Conservation (phyloP, 2,113 vertebrate species). For the Centropristis striata region DNA sequence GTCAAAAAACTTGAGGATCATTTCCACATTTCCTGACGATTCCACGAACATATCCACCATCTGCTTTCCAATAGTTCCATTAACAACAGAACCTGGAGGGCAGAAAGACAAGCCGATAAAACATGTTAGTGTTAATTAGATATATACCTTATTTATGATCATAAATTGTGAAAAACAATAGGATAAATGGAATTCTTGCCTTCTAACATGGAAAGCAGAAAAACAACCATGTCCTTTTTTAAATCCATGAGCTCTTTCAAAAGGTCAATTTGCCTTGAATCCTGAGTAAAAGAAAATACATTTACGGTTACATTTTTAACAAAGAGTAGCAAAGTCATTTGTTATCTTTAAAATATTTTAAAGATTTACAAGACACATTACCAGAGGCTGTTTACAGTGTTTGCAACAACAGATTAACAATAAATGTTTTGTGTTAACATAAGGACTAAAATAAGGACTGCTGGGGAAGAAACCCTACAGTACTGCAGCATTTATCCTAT, state of each 20-base stretch:
- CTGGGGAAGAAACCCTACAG: neutral
- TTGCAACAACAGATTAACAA: neutral
- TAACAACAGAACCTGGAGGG: slow-evolving; percentile 92
- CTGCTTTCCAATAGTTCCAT: slow-evolving; percentile 97
- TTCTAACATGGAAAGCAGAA: slow-evolving; percentile 97
- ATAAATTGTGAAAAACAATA: neutral
- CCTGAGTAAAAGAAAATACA: slow-evolving; percentile 81
- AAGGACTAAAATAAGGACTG: neutral
- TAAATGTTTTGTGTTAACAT: neutral
- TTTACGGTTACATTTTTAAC: neutral
- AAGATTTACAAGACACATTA: neutral
- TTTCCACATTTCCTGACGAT: slow-evolving; percentile 94
- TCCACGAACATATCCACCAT: slow-evolving; percentile 99
- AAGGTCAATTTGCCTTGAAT: slow-evolving; percentile 94
- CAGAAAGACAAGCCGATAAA: neutral
- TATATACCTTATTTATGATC: neutral
- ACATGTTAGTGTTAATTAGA: neutral
- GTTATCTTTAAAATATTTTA: neutral
- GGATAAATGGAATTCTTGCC: slow-evolving; percentile 78
- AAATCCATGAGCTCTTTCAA: slow-evolving; percentile 96
- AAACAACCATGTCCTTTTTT: slow-evolving; percentile 98
- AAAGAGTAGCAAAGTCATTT: neutral
- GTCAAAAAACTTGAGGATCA: slow-evolving; percentile 97
- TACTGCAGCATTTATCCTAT: neutral
- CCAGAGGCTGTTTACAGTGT: neutral